phyloP scores from a whole-genome alignment of 2,113 vertebrate genomes.

The Lampris megalopsis region DNA sequence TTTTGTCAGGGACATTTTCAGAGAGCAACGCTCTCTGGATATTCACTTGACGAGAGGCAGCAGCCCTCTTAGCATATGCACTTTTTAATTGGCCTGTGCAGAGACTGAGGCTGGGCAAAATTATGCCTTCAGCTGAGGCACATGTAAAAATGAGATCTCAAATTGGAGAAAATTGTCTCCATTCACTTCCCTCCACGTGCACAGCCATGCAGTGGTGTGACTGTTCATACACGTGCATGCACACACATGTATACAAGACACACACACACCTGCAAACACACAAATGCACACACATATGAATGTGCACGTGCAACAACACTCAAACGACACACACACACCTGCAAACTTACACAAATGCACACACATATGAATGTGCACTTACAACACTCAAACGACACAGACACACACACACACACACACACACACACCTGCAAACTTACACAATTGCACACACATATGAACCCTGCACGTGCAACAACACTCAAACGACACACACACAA shows the following conservation, averaged over 20 bases:
- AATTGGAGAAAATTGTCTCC: conserved; percentile 30
- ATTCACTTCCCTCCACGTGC: conserved; percentile 10
- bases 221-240: conserved; percentile 1
- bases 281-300: neutral
- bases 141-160: conserved; percentile 32
- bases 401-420: neutral
- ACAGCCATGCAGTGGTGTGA: neutral
- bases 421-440: conserved; percentile 7
- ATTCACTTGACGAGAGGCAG: conserved; percentile 50
- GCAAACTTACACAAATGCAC: conserved; percentile 3
- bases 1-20: conserved; percentile 25
- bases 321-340: neutral
- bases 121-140: conserved; percentile 8
- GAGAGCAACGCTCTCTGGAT: conserved; percentile 37
- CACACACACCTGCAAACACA: neutral
- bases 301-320: neutral
- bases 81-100: conserved; percentile 64
- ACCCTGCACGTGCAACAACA: no score
- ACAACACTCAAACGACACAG: conserved; percentile 9
- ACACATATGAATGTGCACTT: conserved; percentile 44
- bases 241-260: neutral
- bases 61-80: conserved; percentile 40
- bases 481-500: no score
- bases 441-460: no score
- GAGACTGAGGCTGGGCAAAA: conserved; percentile 5